Conservation (phyloP, 2,888 invertebrate genomes). For the Lissonota sp. region DNA sequence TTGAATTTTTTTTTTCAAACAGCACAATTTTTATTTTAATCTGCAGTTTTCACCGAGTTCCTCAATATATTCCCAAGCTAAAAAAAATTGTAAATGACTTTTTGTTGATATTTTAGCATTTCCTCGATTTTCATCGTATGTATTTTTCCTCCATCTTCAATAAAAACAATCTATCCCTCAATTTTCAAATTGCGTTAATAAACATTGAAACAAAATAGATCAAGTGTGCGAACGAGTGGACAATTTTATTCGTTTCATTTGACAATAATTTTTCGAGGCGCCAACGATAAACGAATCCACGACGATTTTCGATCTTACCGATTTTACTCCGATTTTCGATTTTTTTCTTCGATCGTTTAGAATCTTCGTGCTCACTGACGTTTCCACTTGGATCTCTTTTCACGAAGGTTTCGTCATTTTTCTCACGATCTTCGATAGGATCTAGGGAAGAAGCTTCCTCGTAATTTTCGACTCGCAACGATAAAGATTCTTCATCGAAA, state of each 20-base stretch:
- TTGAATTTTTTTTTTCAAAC: too few relatives aligned
- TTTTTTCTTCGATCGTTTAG: not conserved
- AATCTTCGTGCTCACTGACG: not conserved
- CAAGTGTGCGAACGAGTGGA: not conserved
- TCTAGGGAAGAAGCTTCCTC: conserved; percentile 3
- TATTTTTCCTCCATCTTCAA: too few relatives aligned
- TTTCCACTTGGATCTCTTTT: not conserved
- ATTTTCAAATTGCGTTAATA: too few relatives aligned
- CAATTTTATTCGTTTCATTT: conserved; percentile 18
- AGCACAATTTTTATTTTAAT: too few relatives aligned
- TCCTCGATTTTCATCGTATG: too few relatives aligned
- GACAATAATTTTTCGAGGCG: conserved; percentile 1
- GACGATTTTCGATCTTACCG: conserved; percentile 23
- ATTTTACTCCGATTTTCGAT: conserved; percentile 9
- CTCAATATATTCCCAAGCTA: too few relatives aligned
- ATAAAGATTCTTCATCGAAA: conserved; percentile 35
- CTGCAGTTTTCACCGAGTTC: too few relatives aligned
- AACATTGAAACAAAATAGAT: too few relatives aligned
- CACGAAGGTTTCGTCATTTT: not conserved
- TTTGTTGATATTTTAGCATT: too few relatives aligned
- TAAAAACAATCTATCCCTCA: too few relatives aligned
- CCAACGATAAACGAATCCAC: not conserved
- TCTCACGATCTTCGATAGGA: not conserved
- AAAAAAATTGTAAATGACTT: too few relatives aligned
- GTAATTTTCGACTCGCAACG: conserved; percentile 35